phyloP scores from a whole-genome alignment of 2,797 vertebrate genomes.

The Mormyrops boulengeri region DNA sequence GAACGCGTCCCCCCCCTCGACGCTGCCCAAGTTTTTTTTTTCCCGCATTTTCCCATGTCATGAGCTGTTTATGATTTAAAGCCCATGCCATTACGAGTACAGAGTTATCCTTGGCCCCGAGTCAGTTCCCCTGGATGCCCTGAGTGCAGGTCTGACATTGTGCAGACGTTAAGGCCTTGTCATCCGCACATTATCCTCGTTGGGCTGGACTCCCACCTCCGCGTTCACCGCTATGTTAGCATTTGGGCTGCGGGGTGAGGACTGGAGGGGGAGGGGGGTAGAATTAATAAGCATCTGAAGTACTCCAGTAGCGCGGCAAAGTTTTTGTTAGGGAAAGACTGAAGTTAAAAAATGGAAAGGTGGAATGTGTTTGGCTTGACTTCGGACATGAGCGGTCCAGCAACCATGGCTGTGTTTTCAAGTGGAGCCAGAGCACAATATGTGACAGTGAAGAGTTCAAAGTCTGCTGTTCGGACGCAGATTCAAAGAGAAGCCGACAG shows the following conservation, averaged over 20 bases:
- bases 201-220: not conserved
- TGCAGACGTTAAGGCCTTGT: not conserved
- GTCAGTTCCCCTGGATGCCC: conserved; percentile 5
- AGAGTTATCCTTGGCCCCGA: not conserved
- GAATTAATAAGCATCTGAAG: conserved; percentile 9
- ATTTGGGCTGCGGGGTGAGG: not conserved
- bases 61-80: conserved; percentile 29
- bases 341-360: not conserved
- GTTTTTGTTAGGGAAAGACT: not conserved
- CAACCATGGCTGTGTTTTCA: not conserved
- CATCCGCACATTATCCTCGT: not conserved
- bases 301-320: not conserved
- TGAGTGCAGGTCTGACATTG: not conserved
- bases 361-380: not conserved
- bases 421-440: not conserved
- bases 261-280: not conserved
- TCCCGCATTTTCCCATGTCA: conserved; percentile 39
- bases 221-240: not conserved
- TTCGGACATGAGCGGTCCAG: not conserved
- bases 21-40: conserved; percentile 28
- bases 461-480: not conserved
- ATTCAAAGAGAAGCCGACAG: not conserved
- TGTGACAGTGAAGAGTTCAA: not conserved
- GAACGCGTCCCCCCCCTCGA: conserved; percentile 26
- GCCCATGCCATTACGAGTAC: conserved; percentile 28